Base-by-base conservation (phyloP, 2,888 invertebrate species). In the Tachina fera region DNA sequence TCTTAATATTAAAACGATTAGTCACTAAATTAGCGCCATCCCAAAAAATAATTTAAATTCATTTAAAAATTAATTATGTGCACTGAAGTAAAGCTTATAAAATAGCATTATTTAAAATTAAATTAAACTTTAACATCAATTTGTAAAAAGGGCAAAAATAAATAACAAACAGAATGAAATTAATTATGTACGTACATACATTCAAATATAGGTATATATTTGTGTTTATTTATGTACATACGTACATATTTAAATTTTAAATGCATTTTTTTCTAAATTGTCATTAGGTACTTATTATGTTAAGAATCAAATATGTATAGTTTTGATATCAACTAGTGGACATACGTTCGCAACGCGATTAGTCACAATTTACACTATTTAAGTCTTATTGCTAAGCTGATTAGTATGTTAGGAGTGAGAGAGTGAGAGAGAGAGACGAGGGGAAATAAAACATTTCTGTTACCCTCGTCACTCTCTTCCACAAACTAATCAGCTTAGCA, bases 331-430 rank as follows among this genome's bases (percentile, higher is more conserved):
- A 60, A 14, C 67, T 11, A 22, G 14, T n/a, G 19, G 6, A 16
- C 74, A 81, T 68, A 61, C 61, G 53, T 45, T 61, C 9, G 16
- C 43, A 81, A 68, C 81, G 68, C 70, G 81, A 75, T 75, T 74
- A n/a, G n/a, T n/a, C n/a, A n/a, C n/a, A n/a, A n/a, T n/a, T n/a
- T n/a, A n/a, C n/a, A n/a, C n/a, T n/a, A n/a, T n/a, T n/a, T n/a
- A n/a, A n/a, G n/a, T n/a, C n/a, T n/a, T n/a, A n/a, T n/a, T n/a
- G n/a, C n/a, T n/a, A n/a, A n/a, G n/a, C n/a, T n/a, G n/a, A n/a
- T n/a, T n/a, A n/a, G n/a, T n/a, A n/a, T n/a, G n/a, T n/a, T n/a
- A n/a, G n/a, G n/a, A n/a, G n/a, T n/a, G n/a, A n/a, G n/a, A n/a
- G n/a, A n/a, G n/a, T n/a, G n/a, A n/a, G n/a, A n/a, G n/a, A n/a